Percentiles rank a stretch among this genome's conserved stretches.
phyloP scores from a whole-genome alignment of 2,113 vertebrate species.

The Marcusenius ussheri region DNA sequence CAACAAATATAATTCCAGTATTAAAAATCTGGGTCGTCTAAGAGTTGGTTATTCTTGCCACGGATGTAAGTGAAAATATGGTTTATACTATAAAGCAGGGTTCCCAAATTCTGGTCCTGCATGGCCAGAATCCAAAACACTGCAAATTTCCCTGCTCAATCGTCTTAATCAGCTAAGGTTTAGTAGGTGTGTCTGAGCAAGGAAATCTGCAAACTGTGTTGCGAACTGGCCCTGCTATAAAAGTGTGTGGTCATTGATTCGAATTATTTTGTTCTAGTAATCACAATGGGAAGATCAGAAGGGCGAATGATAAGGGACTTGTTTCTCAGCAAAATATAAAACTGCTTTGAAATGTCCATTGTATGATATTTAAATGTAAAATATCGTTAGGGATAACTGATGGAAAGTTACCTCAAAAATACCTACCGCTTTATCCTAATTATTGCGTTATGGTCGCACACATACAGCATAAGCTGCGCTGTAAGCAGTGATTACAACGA shows the following conservation, averaged over 20 bases:
- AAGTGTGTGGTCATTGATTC: background rate
- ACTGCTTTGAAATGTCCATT: background rate
- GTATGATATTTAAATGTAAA: background rate
- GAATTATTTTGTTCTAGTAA: background rate
- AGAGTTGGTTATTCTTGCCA: background rate
- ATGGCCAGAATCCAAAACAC: background rate
- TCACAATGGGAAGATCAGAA: background rate
- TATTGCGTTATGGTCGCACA: background rate
- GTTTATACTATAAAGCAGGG: background rate
- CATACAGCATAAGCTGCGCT: background rate
- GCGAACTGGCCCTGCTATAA: background rate
- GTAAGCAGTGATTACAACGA: background rate
- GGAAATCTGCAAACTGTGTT: background rate
- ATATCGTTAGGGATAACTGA: background rate
- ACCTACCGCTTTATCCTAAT: background rate
- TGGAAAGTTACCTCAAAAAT: background rate
- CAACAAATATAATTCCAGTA: background rate
- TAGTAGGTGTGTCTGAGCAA: background rate
- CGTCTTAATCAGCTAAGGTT: background rate
- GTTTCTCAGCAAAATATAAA: background rate
- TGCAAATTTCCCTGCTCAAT: background rate
- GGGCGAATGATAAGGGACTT: background rate
- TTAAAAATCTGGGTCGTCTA: background rate
- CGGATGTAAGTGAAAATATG: background rate
- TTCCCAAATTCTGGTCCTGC: background rate